Evolutionary conservation across 2,797 vertebrate species (phyloP).

Genomic region (Phoeniculus purpureus): DNA sequence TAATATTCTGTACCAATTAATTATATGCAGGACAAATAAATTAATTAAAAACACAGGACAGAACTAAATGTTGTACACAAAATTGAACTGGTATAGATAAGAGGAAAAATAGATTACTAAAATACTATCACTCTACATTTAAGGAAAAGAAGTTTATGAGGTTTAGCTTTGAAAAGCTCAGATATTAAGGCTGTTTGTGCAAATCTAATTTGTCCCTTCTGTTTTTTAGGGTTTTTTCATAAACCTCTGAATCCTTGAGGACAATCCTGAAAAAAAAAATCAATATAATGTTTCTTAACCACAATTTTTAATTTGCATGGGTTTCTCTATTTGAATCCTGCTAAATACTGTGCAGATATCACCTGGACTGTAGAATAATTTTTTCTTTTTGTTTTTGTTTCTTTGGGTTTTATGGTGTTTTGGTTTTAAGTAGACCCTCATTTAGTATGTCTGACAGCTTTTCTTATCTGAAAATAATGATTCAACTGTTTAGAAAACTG

Average conservation of each 20-base stretch:
- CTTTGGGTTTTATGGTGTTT: not conserved
- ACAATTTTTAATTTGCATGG: not conserved
- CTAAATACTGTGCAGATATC: not conserved
- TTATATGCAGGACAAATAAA: not conserved
- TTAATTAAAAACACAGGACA: not conserved
- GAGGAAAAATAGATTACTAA: too few relatives aligned
- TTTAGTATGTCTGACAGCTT: not conserved
- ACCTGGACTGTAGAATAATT: not conserved
- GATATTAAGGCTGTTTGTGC: not conserved
- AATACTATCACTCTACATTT: not conserved
- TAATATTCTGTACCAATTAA: not conserved
- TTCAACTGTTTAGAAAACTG: not conserved
- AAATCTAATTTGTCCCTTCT: not conserved
- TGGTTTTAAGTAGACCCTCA: not conserved
- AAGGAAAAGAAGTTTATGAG: not conserved
- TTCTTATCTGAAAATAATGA: not conserved
- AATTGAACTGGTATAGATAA: not conserved
- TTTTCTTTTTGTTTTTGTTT: not conserved
- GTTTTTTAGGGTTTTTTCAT: not conserved
- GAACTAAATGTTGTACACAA: not conserved
- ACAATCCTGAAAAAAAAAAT: not conserved
- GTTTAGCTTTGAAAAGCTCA: not conserved
- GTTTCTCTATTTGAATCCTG: not conserved
- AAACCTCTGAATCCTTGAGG: not conserved
- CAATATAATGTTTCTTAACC: not conserved